Evolutionary conservation across 2,888 invertebrate genomes (phyloP).

Genomic region (Charanyca ferruginea): DNA sequence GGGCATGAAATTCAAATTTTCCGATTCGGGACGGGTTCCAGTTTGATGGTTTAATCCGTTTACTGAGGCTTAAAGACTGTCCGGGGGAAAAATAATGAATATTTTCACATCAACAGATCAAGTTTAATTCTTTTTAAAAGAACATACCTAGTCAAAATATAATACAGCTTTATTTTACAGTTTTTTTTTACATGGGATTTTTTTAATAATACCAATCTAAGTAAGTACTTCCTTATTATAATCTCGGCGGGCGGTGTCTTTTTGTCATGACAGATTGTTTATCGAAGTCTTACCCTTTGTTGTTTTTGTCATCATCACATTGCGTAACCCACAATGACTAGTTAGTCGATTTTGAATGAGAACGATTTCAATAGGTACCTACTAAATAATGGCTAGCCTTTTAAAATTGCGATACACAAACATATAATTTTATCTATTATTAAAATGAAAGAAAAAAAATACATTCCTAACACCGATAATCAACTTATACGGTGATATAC

Average conservation of each 20-base stretch:
- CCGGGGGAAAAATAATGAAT: constrained; percentile 16
- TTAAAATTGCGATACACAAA: constrained; percentile 23
- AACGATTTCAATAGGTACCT: constrained; percentile 42
- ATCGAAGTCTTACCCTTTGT: constrained; percentile 1
- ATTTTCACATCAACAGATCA: constrained; percentile 12
- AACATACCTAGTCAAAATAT: not conserved
- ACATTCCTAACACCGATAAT: not conserved
- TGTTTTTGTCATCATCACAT: constrained; percentile 24
- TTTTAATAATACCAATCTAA: too few species aligned
- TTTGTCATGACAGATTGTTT: not conserved
- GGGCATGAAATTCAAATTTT: constrained; percentile 8
- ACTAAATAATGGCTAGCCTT: constrained; percentile 19
- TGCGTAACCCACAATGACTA: constrained; percentile 23
- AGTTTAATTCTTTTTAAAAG: not conserved
- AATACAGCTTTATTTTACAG: not conserved
- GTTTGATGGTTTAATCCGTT: constrained; percentile 25
- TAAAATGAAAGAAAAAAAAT: not conserved
- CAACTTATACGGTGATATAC: not conserved
- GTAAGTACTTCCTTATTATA: too few species aligned
- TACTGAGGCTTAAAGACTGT: constrained; percentile 8
- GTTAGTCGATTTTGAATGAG: constrained; percentile 6
- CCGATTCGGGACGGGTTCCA: not conserved
- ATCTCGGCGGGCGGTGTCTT: constrained; percentile 3
- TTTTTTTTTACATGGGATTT: not conserved
- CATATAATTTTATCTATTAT: constrained; percentile 3